Conservation (phyloP, 2,113 vertebrate species). For the Holacanthus passer region DNA sequence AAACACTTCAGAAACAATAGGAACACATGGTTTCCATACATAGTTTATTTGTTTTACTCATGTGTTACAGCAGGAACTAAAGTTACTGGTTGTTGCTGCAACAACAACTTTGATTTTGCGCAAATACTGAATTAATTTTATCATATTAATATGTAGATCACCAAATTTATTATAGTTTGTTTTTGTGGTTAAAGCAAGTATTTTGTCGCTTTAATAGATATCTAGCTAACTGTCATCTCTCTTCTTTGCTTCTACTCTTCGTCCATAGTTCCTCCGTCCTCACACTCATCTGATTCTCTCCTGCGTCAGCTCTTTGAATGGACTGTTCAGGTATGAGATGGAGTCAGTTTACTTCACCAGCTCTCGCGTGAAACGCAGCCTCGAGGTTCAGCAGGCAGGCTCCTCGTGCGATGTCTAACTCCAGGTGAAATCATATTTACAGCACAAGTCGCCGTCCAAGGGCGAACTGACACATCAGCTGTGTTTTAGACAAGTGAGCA, state of each 20-base stretch:
- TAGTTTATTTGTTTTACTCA: background rate
- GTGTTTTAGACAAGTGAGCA: background rate
- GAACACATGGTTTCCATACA: background rate
- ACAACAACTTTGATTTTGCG: no score
- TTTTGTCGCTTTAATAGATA: background rate
- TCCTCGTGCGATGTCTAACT: background rate
- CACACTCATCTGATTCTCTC: background rate
- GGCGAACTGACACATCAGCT: background rate
- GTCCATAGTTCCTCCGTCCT: background rate
- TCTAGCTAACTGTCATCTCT: background rate
- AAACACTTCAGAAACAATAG: background rate
- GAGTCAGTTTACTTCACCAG: background rate
- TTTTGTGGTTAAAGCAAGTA: background rate
- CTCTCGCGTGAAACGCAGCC: background rate
- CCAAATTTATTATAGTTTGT: no score
- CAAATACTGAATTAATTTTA: no score
- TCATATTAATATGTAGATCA: no score
- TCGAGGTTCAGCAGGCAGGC: background rate
- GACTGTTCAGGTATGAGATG: constrained; percentile 25
- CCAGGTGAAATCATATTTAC: background rate
- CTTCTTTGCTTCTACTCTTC: background rate
- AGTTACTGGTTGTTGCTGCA: background rate
- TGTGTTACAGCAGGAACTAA: no score
- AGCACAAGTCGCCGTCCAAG: background rate
- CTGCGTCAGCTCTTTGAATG: background rate